Base-by-base conservation (phyloP, 1,140 invertebrate genomes). In the Leptopilina clavipes region DNA sequence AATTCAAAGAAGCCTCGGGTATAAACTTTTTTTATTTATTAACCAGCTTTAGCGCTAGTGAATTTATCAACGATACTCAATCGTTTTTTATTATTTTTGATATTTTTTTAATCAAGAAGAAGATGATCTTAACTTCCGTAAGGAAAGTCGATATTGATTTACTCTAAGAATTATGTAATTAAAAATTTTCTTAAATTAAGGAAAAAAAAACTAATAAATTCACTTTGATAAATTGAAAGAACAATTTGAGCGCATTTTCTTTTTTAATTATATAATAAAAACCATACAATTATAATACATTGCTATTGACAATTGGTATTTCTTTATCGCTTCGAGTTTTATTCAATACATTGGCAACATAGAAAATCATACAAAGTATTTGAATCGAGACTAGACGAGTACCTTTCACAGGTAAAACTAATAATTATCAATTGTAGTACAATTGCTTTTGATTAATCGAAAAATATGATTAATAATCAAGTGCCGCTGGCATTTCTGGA, bases 1-100 rank as follows among this genome's bases (percentile, higher is more conserved):
- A 81, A 75, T 82, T 82, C 82, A 22, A 89, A 89, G 78, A 86
- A 85, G 80, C 84, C 84, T 70, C 83, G 87, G 10, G 72, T 88
- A 19, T 85, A 48, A 85, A 81, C 71, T 82, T 31, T 31, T 2
- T 31, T 31, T 78, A 80, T 12, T 43, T 18, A 72, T 59, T 17
- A 44, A 76, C 22, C 0, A n/a, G 75, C 40, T 3, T 19, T 70
- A 71, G 25, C 11, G 10, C 11, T 52, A 31, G 1, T 65, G 48
- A 71, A 44, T 43, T n/a, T 59, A n/a, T 56, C n/a, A 31, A 77
- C 52, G 56, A 43, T 14, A 31, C 10, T 31, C 45, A 37, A 19
- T 48, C 44, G 18, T 54, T 52, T 71, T 18, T 73, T 17, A 17
- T 5, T 5, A n/a, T 18, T 56, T 48, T 72, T 75, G 37, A 25